Evolutionary conservation across 2,888 invertebrate species (phyloP).

Genomic region (Cheilosia urbana): DNA sequence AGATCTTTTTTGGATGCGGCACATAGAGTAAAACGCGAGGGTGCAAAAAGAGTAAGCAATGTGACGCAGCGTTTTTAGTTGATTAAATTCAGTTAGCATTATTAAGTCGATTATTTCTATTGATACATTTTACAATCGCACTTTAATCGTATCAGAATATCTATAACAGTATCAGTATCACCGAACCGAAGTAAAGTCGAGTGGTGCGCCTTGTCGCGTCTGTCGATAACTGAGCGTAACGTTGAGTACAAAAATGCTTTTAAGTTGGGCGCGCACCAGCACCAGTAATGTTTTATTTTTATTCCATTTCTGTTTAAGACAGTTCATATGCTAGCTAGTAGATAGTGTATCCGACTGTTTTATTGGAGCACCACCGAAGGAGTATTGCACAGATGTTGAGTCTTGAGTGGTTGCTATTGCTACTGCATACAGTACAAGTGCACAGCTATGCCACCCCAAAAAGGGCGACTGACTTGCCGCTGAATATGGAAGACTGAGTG

Average conservation of each 20-base stretch:
- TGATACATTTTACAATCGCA: neutral
- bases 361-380: constrained; percentile 21
- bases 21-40: neutral
- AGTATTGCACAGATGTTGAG: constrained; percentile 6
- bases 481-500: neutral
- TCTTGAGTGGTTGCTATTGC: constrained; percentile 7
- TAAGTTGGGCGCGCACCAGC: constrained; percentile 68
- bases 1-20: neutral
- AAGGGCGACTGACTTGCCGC: constrained; percentile 10
- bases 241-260: constrained; percentile 66
- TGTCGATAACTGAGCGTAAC: constrained; percentile 67
- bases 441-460: constrained; percentile 10
- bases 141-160: constrained; percentile 21
- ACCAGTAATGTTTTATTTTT: constrained; percentile 33
- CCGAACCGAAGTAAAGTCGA: neutral
- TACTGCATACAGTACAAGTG: neutral
- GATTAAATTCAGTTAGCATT: constrained; percentile 41
- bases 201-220: constrained; percentile 44
- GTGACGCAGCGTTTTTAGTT: neutral
- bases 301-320: neutral
- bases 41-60: neutral
- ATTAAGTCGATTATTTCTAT: constrained; percentile 27
- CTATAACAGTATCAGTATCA: neutral
- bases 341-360: neutral
- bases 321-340: neutral